Base-by-base conservation (phyloP, 2,113 vertebrate genomes). In the Choloepus hoffmanni region DNA sequence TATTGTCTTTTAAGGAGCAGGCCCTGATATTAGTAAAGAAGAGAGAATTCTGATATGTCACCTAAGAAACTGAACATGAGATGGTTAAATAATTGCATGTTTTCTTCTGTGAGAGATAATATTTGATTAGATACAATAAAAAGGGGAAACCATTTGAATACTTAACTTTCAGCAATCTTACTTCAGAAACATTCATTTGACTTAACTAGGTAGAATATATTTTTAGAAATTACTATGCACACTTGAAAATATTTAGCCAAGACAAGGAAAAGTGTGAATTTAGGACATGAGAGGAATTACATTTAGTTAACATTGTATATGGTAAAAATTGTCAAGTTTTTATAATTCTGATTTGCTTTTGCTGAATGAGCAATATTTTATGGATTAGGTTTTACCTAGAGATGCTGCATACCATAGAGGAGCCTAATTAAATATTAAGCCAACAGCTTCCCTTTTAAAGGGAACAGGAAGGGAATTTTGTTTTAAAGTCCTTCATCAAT, bases 391-490 rank as follows among this genome's bases (percentile, higher is more conserved):
- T 78, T 85, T 90, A 67, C 26, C 16, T 74, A 76, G 78, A 77
- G 58, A 60, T 77, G 1, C 30, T 91, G 19, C 9, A 33, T 33
- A 40, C 21, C 26, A 30, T 16, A 36, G 55, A 78, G 10, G 11
- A 77, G 18, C 1, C 70, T 33, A 79, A 85, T 65, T 74, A 82
- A 85, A 68, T 68, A 48, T 72, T 60, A 60, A 96, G 28, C 60
- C 36, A 94, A 13, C 67, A 26, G 3, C 12, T 97, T 95, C 50
- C 28, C 15, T 82, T 93, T 97, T 45, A 67, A 89, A 89, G 60
- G 18, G 26, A 78, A 45, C 82, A 50, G 14, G 24, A 85, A 15
- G 85, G 7, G 85, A 89, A 68, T 60, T 50, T 97, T 95, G 26
- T 86, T 76, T 26, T 90, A 94, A 92, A 76, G 11, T 58, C n/a